Evolutionary conservation across 2,888 invertebrate genomes (phyloP).

Genomic region (Leptopterna dolabrata): DNA sequence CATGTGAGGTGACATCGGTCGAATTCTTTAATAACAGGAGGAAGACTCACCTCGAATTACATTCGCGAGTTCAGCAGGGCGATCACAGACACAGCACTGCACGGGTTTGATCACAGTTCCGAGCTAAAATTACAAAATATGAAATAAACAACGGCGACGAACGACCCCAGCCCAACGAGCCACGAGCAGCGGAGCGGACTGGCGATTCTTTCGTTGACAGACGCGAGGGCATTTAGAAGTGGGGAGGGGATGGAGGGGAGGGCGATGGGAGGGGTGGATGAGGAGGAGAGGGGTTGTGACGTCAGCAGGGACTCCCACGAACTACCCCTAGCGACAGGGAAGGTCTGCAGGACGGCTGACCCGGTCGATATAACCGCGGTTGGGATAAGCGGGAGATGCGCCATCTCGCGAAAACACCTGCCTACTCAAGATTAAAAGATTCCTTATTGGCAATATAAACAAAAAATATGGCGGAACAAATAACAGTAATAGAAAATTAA

Average conservation of each 20-base stretch:
- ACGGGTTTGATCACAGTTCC: not conserved
- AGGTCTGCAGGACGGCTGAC: not conserved
- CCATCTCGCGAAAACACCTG: not conserved
- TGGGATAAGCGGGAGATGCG: not conserved
- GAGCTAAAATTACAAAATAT: not conserved
- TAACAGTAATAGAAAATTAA: no score
- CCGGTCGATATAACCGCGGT: not conserved
- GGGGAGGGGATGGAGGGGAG: not conserved
- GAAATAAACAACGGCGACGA: no score
- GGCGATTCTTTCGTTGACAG: not conserved
- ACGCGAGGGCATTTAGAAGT: not conserved
- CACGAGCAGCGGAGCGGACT: constrained; percentile 5
- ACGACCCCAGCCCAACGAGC: not conserved
- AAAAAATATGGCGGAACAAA: no score
- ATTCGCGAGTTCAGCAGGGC: not conserved
- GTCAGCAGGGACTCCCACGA: not conserved
- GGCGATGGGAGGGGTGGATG: not conserved
- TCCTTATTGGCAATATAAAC: no score
- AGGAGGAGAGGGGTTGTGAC: not conserved
- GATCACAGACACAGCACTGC: constrained; percentile 8
- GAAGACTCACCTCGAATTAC: not conserved
- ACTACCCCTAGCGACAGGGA: not conserved
- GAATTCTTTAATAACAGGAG: not conserved
- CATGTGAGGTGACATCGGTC: not conserved
- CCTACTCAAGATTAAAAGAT: no score